A percentile compares a stretch with the other conserved stretches of the same genome.
These are phyloP conservation scores for Fratercula arctica DNA, from an alignment of 2,797 vertebrate genomes.

Conservation along the genomic window DNA sequence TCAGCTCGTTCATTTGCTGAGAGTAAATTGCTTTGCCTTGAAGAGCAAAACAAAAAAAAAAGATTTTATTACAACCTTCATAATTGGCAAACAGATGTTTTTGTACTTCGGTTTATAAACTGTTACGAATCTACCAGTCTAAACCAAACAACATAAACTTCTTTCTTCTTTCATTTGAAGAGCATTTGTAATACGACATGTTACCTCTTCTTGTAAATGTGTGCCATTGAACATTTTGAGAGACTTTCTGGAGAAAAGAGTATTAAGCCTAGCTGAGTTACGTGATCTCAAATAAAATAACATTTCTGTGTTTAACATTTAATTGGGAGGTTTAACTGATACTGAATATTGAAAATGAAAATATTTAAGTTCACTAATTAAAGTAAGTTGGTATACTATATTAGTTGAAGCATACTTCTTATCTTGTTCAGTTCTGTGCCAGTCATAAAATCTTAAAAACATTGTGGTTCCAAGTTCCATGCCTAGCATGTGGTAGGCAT, in stretches of 20 bases:
- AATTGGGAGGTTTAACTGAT: not conserved
- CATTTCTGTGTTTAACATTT: not conserved
- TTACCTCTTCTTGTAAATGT: not conserved
- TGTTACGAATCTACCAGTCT: not conserved
- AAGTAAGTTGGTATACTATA: not conserved
- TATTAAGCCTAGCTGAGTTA: not conserved
- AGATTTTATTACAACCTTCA: not conserved
- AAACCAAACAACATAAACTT: not conserved
- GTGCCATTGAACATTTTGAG: not conserved
- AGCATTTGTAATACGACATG: not conserved
- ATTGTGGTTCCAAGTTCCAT: fast-evolving
- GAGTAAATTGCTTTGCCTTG: not conserved
- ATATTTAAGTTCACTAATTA: not conserved
- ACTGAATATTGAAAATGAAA: not conserved
- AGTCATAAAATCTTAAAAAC: not conserved
- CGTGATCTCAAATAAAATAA: not conserved
- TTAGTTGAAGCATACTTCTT: not conserved
- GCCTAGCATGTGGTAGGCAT: not conserved
- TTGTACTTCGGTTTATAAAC: not conserved
- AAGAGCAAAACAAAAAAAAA: not conserved
- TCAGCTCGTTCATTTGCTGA: not conserved
- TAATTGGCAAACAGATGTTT: not conserved
- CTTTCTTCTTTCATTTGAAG: not conserved
- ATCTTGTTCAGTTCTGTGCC: not conserved
- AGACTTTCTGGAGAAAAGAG: not conserved